These are phyloP conservation scores for Neelides sp. DNA, from an alignment of 1,140 invertebrate species.

Conservation along the genomic window DNA sequence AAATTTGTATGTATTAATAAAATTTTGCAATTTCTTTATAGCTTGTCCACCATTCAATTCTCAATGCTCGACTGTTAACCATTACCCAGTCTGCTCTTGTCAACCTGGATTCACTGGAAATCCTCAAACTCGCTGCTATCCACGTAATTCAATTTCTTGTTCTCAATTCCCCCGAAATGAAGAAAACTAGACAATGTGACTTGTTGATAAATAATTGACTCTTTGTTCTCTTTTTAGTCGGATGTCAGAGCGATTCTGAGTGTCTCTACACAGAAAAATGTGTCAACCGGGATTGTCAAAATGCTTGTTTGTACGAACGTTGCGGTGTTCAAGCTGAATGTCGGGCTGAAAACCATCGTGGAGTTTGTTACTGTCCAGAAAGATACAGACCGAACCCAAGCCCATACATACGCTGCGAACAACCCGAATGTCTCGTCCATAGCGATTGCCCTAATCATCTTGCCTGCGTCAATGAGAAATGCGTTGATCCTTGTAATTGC, in stretches of 20 bases:
- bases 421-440: slow-evolving; percentile 60
- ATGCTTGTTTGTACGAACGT: slow-evolving; percentile 62
- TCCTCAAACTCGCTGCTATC: slow-evolving; percentile 60
- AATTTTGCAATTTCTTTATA: too few species aligned
- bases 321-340: slow-evolving; percentile 73
- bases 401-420: slow-evolving; percentile 56
- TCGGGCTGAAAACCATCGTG: slow-evolving; percentile 53
- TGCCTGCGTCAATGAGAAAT: slow-evolving; percentile 58
- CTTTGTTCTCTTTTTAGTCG: slow-evolving; percentile 44
- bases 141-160: slow-evolving; percentile 43
- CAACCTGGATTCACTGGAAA: slow-evolving; percentile 70
- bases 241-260: slow-evolving; percentile 71
- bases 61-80: slow-evolving; percentile 62
- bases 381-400: slow-evolving; percentile 62
- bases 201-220: slow-evolving; percentile 19
- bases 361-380: slow-evolving; percentile 63
- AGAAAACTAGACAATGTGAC: neutral
- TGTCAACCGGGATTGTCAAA: slow-evolving; percentile 65
- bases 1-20: too few species aligned
- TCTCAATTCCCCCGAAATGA: neutral
- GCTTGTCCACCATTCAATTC: slow-evolving; percentile 74
- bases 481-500: slow-evolving; percentile 66
- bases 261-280: slow-evolving; percentile 70
- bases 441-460: slow-evolving; percentile 57
- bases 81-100: slow-evolving; percentile 71